Base-by-base conservation (phyloP, 2,113 vertebrate genomes). In the Onychorhynchus coronatus region DNA sequence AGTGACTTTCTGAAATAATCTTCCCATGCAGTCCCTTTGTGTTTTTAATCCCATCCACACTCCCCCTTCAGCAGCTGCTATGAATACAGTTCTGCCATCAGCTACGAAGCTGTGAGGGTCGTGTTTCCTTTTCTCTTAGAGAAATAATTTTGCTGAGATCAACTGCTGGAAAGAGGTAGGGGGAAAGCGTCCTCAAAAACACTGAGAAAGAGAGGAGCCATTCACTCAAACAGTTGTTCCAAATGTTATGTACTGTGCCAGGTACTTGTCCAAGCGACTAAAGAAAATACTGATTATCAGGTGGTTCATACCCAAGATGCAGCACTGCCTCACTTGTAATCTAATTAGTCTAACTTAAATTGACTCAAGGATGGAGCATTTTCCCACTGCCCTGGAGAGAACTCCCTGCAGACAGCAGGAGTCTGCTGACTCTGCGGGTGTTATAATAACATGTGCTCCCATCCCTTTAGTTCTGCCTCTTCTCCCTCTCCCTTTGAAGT, bases 1-100 rank as follows among this genome's bases (percentile, higher is more conserved):
- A 94, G 73, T 68, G 94, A 94, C 83, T 89, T 84, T 35, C 89
- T 61, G 70, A 87, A 91, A 85, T 85, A 94, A 96, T 96, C 92
- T 89, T 59, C 37, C 88, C 8, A 0, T 66, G 80, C 80, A 94
- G 91, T n/a, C 80, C 95, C 88, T 95, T 66, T 82, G 80, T 92
- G 89, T 30, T 89, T 80, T 80, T 93, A 96, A 95, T 93, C 76
- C 73, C 71, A 74, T 35, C 65, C 28, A 1, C 86, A 33, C 25
- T 41, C 75, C 42, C 84, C 22, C 46, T 70, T 20, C 67, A 73
- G 91, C 91, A 96, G 85, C 81, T 93, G 93, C 58, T 46, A 3
- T 5, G 21, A 92, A 73, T 9, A 8, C 31, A 59, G 8, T 65
- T 91, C 85, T 77, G 75, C 88, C 63, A 91, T 47, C 72, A 86